Evolutionary conservation across 2,888 invertebrate genomes (phyloP).

Genomic region (Pristionchus mayeri): DNA sequence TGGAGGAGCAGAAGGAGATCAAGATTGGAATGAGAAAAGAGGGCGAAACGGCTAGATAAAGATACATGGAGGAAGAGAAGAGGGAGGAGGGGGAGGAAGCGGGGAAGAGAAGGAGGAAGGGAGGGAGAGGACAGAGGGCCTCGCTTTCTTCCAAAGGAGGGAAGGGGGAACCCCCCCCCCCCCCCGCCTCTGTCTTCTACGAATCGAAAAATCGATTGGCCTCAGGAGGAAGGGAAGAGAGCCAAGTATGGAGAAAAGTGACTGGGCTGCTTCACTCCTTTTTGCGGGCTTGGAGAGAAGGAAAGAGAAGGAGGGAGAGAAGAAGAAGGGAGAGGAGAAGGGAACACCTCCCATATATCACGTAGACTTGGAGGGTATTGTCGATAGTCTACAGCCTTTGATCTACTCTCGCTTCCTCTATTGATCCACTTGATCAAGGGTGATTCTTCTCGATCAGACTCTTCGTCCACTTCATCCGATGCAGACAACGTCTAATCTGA

Average conservation of each 20-base stretch:
- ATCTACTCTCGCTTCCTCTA: background rate
- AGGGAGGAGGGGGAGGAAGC: constrained; percentile 14
- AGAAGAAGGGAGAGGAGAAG: constrained; percentile 19
- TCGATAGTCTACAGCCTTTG: background rate
- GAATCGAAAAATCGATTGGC: constrained; percentile 33
- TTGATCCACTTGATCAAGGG: background rate
- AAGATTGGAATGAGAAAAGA: constrained; percentile 9
- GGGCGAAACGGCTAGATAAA: background rate
- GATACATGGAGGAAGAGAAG: background rate
- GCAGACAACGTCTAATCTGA: too few species aligned
- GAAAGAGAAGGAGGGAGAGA: constrained; percentile 21
- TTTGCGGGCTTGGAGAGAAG: constrained; percentile 40
- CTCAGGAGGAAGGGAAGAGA: constrained; percentile 29
- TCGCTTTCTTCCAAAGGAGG: background rate
- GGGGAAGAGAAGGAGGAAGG: constrained; percentile 23
- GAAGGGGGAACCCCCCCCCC: background rate
- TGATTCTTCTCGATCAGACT: too few species aligned
- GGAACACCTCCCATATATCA: constrained; percentile 37
- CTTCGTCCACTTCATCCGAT: too few species aligned
- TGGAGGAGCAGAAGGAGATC: background rate
- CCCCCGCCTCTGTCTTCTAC: background rate
- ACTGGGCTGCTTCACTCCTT: constrained; percentile 17
- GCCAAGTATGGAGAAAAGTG: constrained; percentile 17
- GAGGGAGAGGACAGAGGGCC: constrained; percentile 23
- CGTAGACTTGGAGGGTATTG: background rate